phyloP scores from a whole-genome alignment of 1,140 invertebrate genomes.

The Panonychus citri region DNA sequence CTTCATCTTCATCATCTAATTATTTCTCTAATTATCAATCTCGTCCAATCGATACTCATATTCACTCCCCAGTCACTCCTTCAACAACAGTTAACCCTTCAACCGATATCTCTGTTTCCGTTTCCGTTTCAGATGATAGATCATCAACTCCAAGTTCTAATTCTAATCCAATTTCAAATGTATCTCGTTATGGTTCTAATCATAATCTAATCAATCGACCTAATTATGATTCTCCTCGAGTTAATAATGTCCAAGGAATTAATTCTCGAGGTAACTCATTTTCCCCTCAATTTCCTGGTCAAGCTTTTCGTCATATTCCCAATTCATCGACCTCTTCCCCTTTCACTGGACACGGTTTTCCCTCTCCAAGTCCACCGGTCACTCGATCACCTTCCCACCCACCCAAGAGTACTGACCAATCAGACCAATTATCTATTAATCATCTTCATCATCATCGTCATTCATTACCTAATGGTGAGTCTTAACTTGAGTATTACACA shows the following conservation, averaged over 20 bases:
- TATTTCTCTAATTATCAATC: no score
- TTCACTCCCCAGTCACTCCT: background rate
- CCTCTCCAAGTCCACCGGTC: background rate
- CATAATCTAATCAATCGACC: background rate
- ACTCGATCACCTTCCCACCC: background rate
- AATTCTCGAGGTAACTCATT: background rate
- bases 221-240: background rate
- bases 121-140: background rate
- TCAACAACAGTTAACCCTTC: background rate
- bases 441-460: background rate
- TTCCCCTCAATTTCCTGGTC: background rate
- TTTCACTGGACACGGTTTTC: background rate
- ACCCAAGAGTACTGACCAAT: background rate
- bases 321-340: background rate
- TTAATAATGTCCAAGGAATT: background rate
- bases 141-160: background rate
- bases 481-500: no score
- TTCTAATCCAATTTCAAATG: slow-evolving; percentile 1
- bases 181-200: slow-evolving; percentile 6
- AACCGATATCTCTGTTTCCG: background rate
- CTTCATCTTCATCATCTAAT: no score
- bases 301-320: background rate
- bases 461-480: background rate
- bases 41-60: background rate
- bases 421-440: background rate